These are phyloP conservation scores for Hirundichthys speculiger DNA, from an alignment of 2,113 vertebrate genomes.

Conservation along the genomic window DNA sequence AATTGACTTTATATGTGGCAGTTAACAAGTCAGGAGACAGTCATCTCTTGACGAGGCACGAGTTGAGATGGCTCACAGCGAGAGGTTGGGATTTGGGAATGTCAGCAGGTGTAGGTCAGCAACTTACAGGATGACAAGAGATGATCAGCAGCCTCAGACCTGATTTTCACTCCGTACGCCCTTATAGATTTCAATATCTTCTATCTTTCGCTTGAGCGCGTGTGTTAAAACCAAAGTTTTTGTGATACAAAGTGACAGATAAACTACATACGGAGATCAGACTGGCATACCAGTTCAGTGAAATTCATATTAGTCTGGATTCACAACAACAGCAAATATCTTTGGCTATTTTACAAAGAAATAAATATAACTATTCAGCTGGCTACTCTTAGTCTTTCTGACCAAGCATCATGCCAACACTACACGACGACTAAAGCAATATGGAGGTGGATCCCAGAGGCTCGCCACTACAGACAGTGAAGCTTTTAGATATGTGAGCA, in stretches of 20 bases:
- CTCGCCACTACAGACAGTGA: conserved; percentile 50
- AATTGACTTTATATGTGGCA: conserved; percentile 56
- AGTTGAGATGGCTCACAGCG: conserved; percentile 39
- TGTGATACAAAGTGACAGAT: too few relatives aligned
- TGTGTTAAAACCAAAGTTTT: too few relatives aligned
- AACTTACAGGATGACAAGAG: conserved; percentile 55
- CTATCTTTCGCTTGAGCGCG: background rate
- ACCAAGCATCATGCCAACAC: conserved; percentile 15
- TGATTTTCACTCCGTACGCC: conserved; percentile 22
- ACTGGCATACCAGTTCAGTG: too few relatives aligned
- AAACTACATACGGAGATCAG: too few relatives aligned
- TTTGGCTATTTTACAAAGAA: background rate
- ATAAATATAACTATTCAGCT: background rate
- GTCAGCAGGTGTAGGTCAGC: conserved; percentile 76
- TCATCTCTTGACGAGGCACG: conserved; percentile 51
- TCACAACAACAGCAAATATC: background rate
- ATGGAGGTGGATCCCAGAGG: conserved; percentile 60
- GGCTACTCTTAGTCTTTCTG: conserved; percentile 22
- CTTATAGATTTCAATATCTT: background rate
- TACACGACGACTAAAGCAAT: conserved; percentile 35
- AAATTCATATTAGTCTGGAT: too few relatives aligned
- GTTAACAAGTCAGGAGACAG: conserved; percentile 64
- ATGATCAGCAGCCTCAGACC: conserved; percentile 49
- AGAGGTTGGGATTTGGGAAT: conserved; percentile 56
- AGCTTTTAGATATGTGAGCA: conserved; percentile 59